Evolutionary conservation across 2,888 invertebrate species (phyloP), one percentile per base, ranked within the genome.

Genomic region (Hipparchia sbordonii): DNA sequence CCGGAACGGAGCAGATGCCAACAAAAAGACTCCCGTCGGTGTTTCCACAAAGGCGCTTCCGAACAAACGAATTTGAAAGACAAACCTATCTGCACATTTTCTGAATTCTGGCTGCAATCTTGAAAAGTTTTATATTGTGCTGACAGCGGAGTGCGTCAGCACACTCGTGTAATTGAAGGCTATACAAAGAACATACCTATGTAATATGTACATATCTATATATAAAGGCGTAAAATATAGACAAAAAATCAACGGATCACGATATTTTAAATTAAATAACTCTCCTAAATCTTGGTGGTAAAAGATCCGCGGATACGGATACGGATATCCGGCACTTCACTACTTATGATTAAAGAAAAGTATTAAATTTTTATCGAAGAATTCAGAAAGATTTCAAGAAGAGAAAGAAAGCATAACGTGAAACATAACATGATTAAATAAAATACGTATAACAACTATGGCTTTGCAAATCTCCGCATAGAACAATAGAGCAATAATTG

Each of bases 1-100:
- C 48, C 74, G 71, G 67, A 71, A 71, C 71, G 70, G 62, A 45
- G 51, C 67, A 54, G 68, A 62, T 67, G 72, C 71, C 74, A 73
- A 74, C 76, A 74, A 77, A 76, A 76, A 76, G 67, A 67, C 71
- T 61, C 59, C 67, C 61, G 74, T 71, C 74, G 72, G 68, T 67
- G 70, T 70, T 70, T 70, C 67, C 69, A 74, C 77, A 76, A 72
- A 77, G 74, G 73, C 72, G 75, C 75, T 74, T 59, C 72, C 75
- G 74, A 75, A 75, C 77, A 77, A 78, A 76, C 74, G 75, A 75
- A 77, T 76, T 75, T 75, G 67, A 75, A 73, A 77, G 74, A 77
- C 74, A 73, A 74, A 77, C 75, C 72, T 63, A 74, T 75, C 72
- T 46, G 65, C 13, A 67, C 74, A 61, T 67, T 71, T 70, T 6